Base-by-base conservation (phyloP, 2,888 invertebrate species). In the Zootermopsis nevadensis region DNA sequence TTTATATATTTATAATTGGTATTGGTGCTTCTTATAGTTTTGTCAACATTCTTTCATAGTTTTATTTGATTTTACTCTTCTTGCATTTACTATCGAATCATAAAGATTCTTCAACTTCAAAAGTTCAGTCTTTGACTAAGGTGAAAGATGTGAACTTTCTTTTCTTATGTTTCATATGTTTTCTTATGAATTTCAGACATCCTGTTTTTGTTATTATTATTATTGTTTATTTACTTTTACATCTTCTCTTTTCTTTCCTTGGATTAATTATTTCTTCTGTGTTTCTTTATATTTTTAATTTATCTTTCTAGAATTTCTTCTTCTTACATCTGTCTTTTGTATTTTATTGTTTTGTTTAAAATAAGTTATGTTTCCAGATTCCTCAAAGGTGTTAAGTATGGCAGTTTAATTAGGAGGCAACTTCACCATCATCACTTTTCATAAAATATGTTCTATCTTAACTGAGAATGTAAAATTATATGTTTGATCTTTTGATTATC, bases 311-410 rank as follows among this genome's bases (percentile, higher is more conserved):
- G 27, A 38, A 76, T 42, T n/a, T 48, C 4, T n/a, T 19, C 38
- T 27, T 19, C 27, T 76, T 27, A 27, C 27, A 7, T 38, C 48
- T 38, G 27, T 76, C 38, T 48, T 30, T 42, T 76, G n/a, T 27
- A 22, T 76, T 76, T 42, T 27, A 33, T 27, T 31, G 8, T 76
- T 76, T 27, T 27, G 42, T 35, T 76, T 30, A 27, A 19, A 42
- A n/a, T 12, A 42, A 42, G 24, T 79, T 79, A 60, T 66, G 31
- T 60, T 79, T 79, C 35, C 79, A 79, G 79, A 79, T 79, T 60
- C 79, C 35, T 53, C 79, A 79, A 33, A 35, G 33, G n/a, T 22
- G 60, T n/a, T 33, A 74, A 42, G 22, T 74, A 42, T 74, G 74
- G 69, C 33, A 22, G 69, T 69, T 22, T 69, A 69, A 33, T n/a